Conservation (phyloP, 1,140 invertebrate genomes). For the Latrodectus geometricus region DNA sequence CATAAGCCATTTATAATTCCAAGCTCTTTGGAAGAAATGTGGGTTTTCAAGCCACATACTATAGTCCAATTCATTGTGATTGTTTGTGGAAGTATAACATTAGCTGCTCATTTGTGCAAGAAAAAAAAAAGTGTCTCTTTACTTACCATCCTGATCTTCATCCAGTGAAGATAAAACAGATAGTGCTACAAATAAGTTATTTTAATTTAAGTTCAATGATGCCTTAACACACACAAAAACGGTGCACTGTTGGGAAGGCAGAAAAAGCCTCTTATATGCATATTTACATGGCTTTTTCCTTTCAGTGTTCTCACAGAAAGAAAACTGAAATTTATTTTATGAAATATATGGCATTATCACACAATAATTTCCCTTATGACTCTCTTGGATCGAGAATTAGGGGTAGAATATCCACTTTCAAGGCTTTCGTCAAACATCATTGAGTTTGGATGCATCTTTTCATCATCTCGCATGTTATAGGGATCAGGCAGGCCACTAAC, state of each 20-base stretch:
- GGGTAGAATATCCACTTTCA: constrained; percentile 93
- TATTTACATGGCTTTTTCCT: constrained; percentile 2
- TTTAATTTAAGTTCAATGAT: background rate
- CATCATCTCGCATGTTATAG: constrained; percentile 77
- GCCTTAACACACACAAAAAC: constrained; percentile 18
- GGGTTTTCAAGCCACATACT: background rate
- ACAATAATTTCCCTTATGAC: constrained; percentile 95
- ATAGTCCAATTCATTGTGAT: background rate
- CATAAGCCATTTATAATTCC: too few species aligned
- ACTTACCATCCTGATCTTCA: background rate
- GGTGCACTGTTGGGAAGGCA: constrained; percentile 3
- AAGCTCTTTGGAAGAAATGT: background rate
- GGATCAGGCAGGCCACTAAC: constrained; percentile 89
- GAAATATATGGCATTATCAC: constrained; percentile 74
- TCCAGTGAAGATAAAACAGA: background rate
- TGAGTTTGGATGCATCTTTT: constrained; percentile 83
- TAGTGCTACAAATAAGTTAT: background rate
- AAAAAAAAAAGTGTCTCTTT: background rate
- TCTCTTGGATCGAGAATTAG: constrained; percentile 86
- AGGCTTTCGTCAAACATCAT: constrained; percentile 91
- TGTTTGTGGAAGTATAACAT: background rate
- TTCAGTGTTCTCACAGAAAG: constrained; percentile 15
- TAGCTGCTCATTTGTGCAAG: background rate
- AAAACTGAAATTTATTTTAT: background rate
- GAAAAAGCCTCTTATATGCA: background rate